Evolutionary conservation across 2,888 invertebrate species (phyloP), one percentile per base, ranked within the genome.

Genomic region (Eupithecia pulchellata): DNA sequence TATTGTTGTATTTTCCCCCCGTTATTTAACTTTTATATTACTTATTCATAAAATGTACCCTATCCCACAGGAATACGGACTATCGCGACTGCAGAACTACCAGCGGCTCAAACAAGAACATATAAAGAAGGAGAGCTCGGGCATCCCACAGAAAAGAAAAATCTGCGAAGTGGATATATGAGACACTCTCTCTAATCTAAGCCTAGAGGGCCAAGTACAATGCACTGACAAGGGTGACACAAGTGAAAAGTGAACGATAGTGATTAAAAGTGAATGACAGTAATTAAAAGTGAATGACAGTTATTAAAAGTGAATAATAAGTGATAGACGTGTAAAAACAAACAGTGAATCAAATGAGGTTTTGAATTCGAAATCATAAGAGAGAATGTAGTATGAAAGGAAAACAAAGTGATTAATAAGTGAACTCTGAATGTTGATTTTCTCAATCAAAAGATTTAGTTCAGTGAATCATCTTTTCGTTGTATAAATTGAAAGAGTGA

Each of bases 11-110:
- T n/a, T n/a, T n/a, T n/a, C n/a, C n/a, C n/a, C n/a, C n/a, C n/a
- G n/a, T n/a, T n/a, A n/a, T n/a, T n/a, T n/a, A n/a, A n/a, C n/a
- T n/a, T n/a, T n/a, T n/a, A n/a, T n/a, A n/a, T n/a, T n/a, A n/a
- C n/a, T n/a, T n/a, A n/a, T n/a, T n/a, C n/a, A n/a, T n/a, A n/a
- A 42, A 29, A 32, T 32, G 32, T 60, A 11, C 29, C 30, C 77
- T 75, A 76, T 72, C 70, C 89, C 86, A 0, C 87, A 97, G 97
- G 97, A 97, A 84, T 97, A 96, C 84, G 96, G 95, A 0, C 88
- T 95, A 0, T 94, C 95, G 9, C 91, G 97, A 72, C 84, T 96
- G 57, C 95, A 95, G 52, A 95, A 94, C 13, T 97, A 97, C 87
- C 93, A 95, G 64, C 87, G 94, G n/a, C 86, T 96, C 8, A 96